Base-by-base conservation (phyloP, 2,888 invertebrate genomes). In the Ferrisia virgata region DNA sequence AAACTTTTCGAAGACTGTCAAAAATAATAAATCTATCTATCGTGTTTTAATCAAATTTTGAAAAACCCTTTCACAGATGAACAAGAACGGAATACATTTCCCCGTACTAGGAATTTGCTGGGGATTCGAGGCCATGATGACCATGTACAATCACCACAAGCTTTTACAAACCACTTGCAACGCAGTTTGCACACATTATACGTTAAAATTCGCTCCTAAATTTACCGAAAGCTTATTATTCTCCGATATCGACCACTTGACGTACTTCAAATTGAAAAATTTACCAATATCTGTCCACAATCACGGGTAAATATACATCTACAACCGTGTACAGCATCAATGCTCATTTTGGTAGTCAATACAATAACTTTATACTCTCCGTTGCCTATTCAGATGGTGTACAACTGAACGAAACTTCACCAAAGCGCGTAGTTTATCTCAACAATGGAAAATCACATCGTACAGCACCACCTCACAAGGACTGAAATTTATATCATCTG, bases 21-120 rank as follows among this genome's bases (percentile, higher is more conserved):
- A n/a, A n/a, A n/a, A n/a, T n/a, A n/a, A n/a, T n/a, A n/a, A n/a
- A n/a, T n/a, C n/a, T n/a, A n/a, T n/a, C n/a, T n/a, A n/a, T n/a
- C n/a, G n/a, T n/a, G n/a, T n/a, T n/a, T n/a, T n/a, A n/a, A n/a
- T n/a, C n/a, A n/a, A n/a, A n/a, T n/a, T n/a, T n/a, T n/a, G n/a
- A n/a, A n/a, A n/a, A n/a, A n/a, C n/a, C n/a, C n/a, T n/a, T n/a
- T n/a, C n/a, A n/a, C n/a, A 89, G 87, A 88, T 93, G 85, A 95
- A 96, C 87, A 89, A 92, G 0, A 89, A 90, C 0, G 94, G 93
- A 0, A 91, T 92, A 84, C 93, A 93, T 87, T 96, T 96, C 88
- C 97, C 97, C 0, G 88, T 98, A 78, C 94, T 95, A 91, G 97
- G 96, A 0, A 96, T 94, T 0, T 97, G 97, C 87, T 91, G 96